These are phyloP conservation scores for Montifringilla adamsi DNA, from an alignment of 2,113 vertebrate genomes.

Conservation along the genomic window DNA sequence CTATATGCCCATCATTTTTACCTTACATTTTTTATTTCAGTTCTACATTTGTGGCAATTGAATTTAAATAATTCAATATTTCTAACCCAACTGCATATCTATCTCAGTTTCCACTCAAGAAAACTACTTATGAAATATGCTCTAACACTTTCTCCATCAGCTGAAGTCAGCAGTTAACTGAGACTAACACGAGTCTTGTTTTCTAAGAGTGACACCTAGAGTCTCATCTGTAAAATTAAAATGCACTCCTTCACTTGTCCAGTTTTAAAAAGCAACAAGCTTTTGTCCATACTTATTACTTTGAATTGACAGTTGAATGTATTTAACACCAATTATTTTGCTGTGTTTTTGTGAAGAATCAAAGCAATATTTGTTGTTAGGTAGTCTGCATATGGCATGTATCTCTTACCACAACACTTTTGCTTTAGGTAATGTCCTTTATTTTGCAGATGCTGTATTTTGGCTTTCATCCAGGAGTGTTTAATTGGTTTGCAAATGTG, in stretches of 20 bases:
- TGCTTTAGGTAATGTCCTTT: not conserved
- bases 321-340: not conserved
- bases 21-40: not conserved
- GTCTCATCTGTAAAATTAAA: slow-evolving; percentile 31
- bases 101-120: not conserved
- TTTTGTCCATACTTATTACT: not conserved
- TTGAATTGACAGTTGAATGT: not conserved
- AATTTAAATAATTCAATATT: not conserved
- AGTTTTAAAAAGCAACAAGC: not conserved
- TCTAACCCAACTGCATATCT: not conserved
- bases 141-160: not conserved
- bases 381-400: not conserved
- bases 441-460: not conserved
- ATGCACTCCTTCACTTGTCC: not conserved
- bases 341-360: not conserved
- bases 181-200: not conserved
- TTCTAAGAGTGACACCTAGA: slow-evolving; percentile 65
- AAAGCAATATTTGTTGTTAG: not conserved
- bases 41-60: not conserved
- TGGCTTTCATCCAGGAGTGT: not conserved
- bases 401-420: not conserved
- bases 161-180: not conserved
- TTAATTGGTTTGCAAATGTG: not conserved
- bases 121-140: not conserved
- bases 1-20: not conserved